phyloP scores from a whole-genome alignment of 2,113 vertebrate genomes.

The Myiopsitta monachus region DNA sequence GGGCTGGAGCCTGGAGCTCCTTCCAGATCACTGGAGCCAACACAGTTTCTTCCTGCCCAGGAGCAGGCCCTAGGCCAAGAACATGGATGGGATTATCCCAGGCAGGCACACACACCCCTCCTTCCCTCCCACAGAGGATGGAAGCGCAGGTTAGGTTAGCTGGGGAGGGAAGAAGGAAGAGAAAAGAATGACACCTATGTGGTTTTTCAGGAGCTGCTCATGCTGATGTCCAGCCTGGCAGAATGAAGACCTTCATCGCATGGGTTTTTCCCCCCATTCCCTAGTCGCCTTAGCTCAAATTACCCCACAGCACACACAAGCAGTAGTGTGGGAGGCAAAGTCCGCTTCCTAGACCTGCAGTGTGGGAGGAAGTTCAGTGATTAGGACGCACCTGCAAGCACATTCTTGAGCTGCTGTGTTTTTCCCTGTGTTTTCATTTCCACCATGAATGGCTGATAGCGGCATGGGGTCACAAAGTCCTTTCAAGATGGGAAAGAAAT shows the following conservation, averaged over 20 bases:
- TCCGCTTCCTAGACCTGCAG: neutral
- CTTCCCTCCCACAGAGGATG: neutral
- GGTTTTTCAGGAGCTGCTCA: neutral
- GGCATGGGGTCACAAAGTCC: neutral
- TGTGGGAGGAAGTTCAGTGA: neutral
- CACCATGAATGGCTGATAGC: neutral
- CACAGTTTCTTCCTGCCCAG: neutral
- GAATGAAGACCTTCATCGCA: neutral
- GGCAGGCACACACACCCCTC: neutral
- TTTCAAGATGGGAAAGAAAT: neutral
- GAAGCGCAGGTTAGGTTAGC: neutral
- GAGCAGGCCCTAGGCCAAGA: neutral
- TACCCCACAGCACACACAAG: neutral
- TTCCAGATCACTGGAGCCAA: neutral
- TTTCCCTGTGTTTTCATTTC: constrained; percentile 14
- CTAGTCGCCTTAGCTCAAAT: neutral
- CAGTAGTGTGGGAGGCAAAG: neutral
- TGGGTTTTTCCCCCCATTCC: neutral
- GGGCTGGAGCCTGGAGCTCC: neutral
- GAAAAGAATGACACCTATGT: neutral
- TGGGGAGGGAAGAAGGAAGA: neutral
- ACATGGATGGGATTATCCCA: rapidly evolving
- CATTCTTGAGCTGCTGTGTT: neutral
- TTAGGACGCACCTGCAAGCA: constrained; percentile 17
- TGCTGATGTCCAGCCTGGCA: neutral